These are phyloP conservation scores for Rhea americana DNA, from an alignment of 2,113 vertebrate genomes.

Conservation along the genomic window DNA sequence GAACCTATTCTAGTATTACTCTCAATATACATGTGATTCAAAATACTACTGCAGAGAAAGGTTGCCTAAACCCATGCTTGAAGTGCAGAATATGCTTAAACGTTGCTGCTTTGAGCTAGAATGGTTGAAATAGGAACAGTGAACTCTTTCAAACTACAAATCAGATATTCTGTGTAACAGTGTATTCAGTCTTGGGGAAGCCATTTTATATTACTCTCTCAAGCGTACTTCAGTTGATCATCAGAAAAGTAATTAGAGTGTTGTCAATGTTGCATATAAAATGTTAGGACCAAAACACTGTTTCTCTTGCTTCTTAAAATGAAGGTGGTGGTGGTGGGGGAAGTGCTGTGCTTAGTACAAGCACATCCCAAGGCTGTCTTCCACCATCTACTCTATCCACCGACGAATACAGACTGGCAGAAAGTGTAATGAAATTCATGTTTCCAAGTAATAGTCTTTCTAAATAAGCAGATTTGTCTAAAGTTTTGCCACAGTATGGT, in stretches of 20 bases:
- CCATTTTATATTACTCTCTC: background rate
- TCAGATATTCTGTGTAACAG: background rate
- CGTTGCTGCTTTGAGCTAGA: background rate
- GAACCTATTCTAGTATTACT: background rate
- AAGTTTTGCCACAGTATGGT: background rate
- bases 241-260: background rate
- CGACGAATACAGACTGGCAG: background rate
- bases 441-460: background rate
- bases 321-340: background rate
- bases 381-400: background rate
- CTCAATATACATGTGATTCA: background rate
- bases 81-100: background rate
- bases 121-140: background rate
- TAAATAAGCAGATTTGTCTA: slow-evolving; percentile 7
- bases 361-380: background rate
- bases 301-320: background rate
- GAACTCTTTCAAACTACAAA: background rate
- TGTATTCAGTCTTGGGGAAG: background rate
- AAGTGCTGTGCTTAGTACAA: background rate
- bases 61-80: background rate
- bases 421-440: background rate
- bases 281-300: background rate
- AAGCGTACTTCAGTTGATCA: background rate
- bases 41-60: background rate
- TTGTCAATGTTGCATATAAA: background rate